Percentiles rank a stretch among this genome's conserved stretches.
Conservation (phyloP, 2,113 vertebrate species). For the Orthonyx spaldingii region DNA sequence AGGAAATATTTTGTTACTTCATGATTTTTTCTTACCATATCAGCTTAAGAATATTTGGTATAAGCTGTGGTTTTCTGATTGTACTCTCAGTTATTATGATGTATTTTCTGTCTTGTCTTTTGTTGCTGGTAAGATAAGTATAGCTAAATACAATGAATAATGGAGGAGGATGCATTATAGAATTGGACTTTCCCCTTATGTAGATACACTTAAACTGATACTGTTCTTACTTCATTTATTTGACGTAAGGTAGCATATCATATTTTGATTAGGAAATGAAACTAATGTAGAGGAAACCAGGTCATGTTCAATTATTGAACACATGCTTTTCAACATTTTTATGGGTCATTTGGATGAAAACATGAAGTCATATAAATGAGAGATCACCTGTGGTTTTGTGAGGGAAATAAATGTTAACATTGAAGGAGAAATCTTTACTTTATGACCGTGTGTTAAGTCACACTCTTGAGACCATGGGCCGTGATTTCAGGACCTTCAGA, state of each 20-base stretch:
- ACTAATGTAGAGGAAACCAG: neutral
- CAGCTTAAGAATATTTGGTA: neutral
- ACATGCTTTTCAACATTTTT: neutral
- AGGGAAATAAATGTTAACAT: neutral
- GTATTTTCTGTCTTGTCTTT: neutral
- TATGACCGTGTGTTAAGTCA: neutral
- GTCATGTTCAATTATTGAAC: neutral
- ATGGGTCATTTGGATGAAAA: neutral
- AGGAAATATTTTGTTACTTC: neutral
- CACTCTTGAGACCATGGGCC: fast-evolving
- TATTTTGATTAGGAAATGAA: neutral
- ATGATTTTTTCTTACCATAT: neutral
- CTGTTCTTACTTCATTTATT: neutral
- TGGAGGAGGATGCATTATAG: neutral
- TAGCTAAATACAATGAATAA: neutral
- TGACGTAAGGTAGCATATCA: neutral
- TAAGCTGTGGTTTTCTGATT: neutral
- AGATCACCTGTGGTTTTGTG: neutral
- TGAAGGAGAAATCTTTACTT: neutral
- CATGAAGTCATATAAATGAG: neutral
- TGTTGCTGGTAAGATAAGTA: neutral
- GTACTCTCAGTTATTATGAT: neutral
- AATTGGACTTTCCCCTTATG: neutral
- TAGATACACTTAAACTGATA: neutral
- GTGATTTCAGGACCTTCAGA: neutral